phyloP scores from a whole-genome alignment of 2,888 invertebrate genomes.

The Stenoptilia bipunctidactyla region DNA sequence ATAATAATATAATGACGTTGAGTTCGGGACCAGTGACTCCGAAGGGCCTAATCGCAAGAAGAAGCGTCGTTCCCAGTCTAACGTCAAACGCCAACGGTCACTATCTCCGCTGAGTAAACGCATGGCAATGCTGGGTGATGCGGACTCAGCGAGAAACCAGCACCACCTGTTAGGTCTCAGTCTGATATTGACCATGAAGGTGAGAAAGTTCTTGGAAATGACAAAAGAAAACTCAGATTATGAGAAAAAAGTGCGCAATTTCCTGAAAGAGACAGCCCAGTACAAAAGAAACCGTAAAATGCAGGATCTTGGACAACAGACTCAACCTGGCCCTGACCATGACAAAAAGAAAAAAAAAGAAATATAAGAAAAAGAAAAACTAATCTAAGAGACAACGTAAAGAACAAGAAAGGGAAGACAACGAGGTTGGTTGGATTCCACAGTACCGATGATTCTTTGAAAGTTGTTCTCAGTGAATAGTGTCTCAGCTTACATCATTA shows the following conservation, averaged over 20 bases:
- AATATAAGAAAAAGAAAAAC: conserved; percentile 78
- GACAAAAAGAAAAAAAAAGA: conserved; percentile 67
- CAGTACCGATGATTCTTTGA: no score
- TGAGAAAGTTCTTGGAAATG: conserved; percentile 81
- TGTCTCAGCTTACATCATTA: no score
- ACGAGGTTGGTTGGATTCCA: no score
- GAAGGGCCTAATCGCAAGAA: conserved; percentile 69
- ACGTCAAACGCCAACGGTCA: conserved; percentile 77
- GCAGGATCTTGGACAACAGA: conserved; percentile 75
- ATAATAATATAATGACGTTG: no score
- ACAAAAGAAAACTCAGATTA: conserved; percentile 89
- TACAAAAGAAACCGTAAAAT: conserved; percentile 80
- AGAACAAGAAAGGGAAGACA: conserved; percentile 75
- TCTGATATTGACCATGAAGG: conserved; percentile 78
- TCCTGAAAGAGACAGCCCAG: conserved; percentile 85
- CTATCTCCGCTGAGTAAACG: conserved; percentile 86
- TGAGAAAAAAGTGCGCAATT: conserved; percentile 87
- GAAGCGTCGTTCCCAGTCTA: conserved; percentile 69
- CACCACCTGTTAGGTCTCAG: conserved; percentile 41
- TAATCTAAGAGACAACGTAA: conserved; percentile 81
- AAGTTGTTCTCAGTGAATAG: no score
- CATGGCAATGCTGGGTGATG: conserved; percentile 79
- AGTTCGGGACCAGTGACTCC: no score
- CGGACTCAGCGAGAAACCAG: conserved; percentile 46
- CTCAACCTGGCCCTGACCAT: conserved; percentile 52